Conservation (phyloP, 2,888 invertebrate genomes). For the Salticus scenicus region DNA sequence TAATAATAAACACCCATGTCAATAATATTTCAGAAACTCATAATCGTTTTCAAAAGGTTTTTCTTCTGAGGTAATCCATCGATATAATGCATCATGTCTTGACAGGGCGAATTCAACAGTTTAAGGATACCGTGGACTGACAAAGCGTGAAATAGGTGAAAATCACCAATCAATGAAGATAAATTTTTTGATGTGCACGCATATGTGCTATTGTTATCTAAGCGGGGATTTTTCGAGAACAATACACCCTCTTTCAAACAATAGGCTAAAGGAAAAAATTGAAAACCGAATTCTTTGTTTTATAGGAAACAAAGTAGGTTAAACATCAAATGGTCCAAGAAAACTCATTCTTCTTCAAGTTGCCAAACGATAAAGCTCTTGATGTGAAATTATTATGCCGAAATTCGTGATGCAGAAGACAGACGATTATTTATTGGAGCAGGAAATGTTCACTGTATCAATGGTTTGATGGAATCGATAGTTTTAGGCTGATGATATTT, state of each 20-base stretch:
- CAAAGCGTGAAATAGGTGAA: slow-evolving; percentile 5
- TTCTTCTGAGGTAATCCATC: neutral
- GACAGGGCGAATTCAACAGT: slow-evolving; percentile 4
- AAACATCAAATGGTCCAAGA: neutral
- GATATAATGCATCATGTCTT: neutral
- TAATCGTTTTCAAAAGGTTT: neutral
- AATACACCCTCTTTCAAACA: neutral
- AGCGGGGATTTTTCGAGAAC: neutral
- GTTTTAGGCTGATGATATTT: too few species aligned
- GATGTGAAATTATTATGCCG: neutral
- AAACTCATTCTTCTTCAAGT: neutral
- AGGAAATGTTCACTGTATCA: neutral
- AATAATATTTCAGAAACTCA: too few species aligned
- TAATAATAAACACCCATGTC: too few species aligned
- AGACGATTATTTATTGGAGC: neutral
- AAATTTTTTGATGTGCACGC: neutral
- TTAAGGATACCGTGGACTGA: slow-evolving; percentile 11
- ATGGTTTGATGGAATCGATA: too few species aligned
- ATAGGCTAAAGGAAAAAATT: neutral
- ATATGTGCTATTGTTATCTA: neutral
- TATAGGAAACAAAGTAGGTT: neutral
- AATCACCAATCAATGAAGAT: neutral
- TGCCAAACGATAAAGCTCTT: neutral
- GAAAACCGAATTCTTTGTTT: neutral
- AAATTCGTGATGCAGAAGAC: neutral